Evolutionary conservation across 2,113 vertebrate genomes (phyloP).

Genomic region (Loxodonta africana): DNA sequence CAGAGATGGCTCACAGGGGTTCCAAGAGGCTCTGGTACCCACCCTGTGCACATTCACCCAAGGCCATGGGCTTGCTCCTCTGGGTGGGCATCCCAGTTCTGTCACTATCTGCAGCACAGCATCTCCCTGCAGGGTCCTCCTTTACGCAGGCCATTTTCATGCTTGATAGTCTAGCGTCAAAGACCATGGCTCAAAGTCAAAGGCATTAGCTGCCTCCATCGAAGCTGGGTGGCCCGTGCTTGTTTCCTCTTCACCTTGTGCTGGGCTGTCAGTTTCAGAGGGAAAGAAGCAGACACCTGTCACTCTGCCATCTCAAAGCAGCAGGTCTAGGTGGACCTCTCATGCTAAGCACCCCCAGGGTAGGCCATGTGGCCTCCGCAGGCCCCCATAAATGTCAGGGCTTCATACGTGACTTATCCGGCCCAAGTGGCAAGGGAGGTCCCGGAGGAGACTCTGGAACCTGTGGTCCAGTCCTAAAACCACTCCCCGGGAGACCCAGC

Average conservation of each 20-base stretch:
- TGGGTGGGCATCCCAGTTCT: accelerated
- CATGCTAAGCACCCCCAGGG: accelerated
- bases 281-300: not conserved
- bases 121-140: too few species aligned
- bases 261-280: too few species aligned
- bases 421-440: too few species aligned
- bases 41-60: not conserved
- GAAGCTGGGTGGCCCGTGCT: accelerated
- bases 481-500: not conserved
- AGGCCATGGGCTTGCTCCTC: too few species aligned
- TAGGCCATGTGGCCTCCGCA: not conserved
- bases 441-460: not conserved
- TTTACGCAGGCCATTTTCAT: accelerated
- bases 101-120: not conserved
- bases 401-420: not conserved
- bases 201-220: not conserved
- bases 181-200: not conserved
- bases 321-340: not conserved
- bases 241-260: accelerated
- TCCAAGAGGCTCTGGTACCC: not conserved
- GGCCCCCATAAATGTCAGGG: not conserved
- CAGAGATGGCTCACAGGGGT: not conserved
- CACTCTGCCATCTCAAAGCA: not conserved
- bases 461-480: accelerated
- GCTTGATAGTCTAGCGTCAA: not conserved